Evolutionary conservation across 2,888 invertebrate genomes (phyloP).

Genomic region (Drosophila mimica): DNA sequence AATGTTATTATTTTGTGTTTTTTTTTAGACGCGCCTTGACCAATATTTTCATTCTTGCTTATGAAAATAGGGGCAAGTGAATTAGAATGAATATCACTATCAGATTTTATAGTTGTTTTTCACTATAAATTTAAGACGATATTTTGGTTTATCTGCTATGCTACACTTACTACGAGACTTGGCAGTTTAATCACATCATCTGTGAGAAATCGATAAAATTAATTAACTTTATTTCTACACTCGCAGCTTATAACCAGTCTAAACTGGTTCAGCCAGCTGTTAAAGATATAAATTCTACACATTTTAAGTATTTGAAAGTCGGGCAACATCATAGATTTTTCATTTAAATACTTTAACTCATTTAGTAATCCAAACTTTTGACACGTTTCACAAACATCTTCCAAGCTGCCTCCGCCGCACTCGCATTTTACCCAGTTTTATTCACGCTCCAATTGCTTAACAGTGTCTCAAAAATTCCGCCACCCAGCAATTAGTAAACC

Average conservation of each 20-base stretch:
- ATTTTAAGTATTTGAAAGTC: slow-evolving; percentile 30
- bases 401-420: slow-evolving; percentile 3
- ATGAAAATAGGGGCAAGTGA: neutral
- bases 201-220: neutral
- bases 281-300: neutral
- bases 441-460: slow-evolving; percentile 72
- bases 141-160: neutral
- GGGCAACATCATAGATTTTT: slow-evolving; percentile 29
- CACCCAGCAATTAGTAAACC: slow-evolving; percentile 79
- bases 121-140: neutral
- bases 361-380: slow-evolving; percentile 71
- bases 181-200: neutral
- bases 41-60: neutral
- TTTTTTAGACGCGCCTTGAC: neutral
- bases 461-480: slow-evolving; percentile 72
- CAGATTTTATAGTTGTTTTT: neutral
- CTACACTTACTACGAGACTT: neutral
- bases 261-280: slow-evolving; percentile 7
- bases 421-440: neutral
- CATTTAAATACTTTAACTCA: slow-evolving; percentile 55
- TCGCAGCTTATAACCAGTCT: neutral
- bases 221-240: neutral
- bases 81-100: neutral
- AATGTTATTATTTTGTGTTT: neutral
- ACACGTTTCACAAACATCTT: slow-evolving; percentile 64